Conservation (phyloP, 2,888 invertebrate genomes). For the Conops quadrifasciatus region DNA sequence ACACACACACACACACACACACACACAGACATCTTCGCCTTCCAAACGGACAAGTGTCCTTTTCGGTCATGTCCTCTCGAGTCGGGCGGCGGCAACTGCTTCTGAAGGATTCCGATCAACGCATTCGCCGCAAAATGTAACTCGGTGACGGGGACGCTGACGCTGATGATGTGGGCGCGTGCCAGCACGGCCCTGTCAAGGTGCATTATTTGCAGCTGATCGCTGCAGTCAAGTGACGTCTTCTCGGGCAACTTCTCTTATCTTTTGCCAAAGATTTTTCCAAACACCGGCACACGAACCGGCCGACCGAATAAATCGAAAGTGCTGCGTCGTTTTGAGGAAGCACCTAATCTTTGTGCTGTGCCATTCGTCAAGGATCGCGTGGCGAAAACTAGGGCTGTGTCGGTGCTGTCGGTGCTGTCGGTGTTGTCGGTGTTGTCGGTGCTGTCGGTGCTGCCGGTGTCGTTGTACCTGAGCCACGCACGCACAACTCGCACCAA, state of each 20-base stretch:
- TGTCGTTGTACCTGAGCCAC: conserved; percentile 19
- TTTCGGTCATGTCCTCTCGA: background rate
- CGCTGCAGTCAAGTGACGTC: no score
- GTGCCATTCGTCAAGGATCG: conserved; percentile 50
- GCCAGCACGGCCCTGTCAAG: conserved; percentile 8
- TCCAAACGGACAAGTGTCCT: conserved; percentile 20
- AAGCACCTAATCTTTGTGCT: background rate
- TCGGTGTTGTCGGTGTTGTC: conserved; percentile 29
- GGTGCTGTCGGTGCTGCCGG: conserved; percentile 27
- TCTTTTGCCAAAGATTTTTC: conserved; percentile 13
- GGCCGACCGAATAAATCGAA: background rate
- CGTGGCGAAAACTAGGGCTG: conserved; percentile 45
- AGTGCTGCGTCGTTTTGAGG: background rate
- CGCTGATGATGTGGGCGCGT: background rate
- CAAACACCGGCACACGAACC: background rate
- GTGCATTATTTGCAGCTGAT: conserved; percentile 31
- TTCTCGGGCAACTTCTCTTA: background rate
- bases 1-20: background rate
- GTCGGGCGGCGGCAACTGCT: background rate
- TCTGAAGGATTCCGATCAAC: background rate
- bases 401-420: conserved; percentile 28
- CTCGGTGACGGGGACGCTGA: background rate
- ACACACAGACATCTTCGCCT: background rate
- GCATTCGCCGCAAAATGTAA: no score
- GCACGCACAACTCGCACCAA: conserved; percentile 55